phyloP scores from a whole-genome alignment of 1,140 invertebrate genomes.

The Tribolium madens region DNA sequence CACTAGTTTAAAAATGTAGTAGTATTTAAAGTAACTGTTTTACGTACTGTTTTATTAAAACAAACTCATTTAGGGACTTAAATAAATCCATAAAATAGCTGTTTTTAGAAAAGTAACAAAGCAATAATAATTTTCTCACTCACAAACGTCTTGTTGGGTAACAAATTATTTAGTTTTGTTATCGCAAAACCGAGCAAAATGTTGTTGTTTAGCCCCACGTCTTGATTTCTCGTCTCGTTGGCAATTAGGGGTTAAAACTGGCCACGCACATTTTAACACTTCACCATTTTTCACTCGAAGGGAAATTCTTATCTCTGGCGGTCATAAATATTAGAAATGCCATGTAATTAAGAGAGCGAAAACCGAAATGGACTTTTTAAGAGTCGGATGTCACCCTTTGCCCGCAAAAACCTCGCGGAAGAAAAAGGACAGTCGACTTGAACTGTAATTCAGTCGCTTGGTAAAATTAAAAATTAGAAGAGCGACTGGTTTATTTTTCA shows the following conservation, averaged over 20 bases:
- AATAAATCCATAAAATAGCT: too few species aligned
- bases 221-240: too few species aligned
- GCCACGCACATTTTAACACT: constrained; percentile 43
- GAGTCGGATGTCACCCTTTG: constrained; percentile 33
- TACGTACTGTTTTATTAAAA: too few species aligned
- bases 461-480: constrained; percentile 51
- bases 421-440: constrained; percentile 24
- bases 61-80: too few species aligned
- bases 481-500: constrained; percentile 53
- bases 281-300: constrained; percentile 36
- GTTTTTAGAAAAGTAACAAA: too few species aligned
- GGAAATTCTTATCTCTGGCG: constrained; percentile 45
- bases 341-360: constrained; percentile 51
- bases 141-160: too few species aligned
- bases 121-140: too few species aligned
- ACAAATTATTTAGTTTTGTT: too few species aligned
- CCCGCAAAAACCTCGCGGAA: not conserved
- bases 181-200: too few species aligned
- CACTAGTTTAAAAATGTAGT: too few species aligned
- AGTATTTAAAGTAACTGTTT: too few species aligned
- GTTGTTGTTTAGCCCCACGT: too few species aligned
- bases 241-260: constrained; percentile 8
- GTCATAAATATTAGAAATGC: constrained; percentile 53
- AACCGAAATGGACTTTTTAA: constrained; percentile 41
- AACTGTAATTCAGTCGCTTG: constrained; percentile 5